Conservation (phyloP, 2,797 vertebrate species). For the Zenarchopterus dispar region DNA sequence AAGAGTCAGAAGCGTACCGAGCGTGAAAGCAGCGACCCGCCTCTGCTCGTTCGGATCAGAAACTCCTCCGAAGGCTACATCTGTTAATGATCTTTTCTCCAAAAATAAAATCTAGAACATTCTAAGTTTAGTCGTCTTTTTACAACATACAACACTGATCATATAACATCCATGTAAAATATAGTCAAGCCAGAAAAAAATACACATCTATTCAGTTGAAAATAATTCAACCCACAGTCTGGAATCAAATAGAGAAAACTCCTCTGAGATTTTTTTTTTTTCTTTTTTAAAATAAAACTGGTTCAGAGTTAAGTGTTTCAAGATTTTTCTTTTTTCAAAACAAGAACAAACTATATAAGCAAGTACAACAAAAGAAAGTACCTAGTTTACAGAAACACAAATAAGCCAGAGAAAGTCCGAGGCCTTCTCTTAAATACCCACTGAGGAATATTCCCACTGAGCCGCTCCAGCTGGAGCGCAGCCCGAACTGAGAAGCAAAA, state of each 20-base stretch:
- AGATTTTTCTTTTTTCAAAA: conserved; percentile 9
- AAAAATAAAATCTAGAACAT: conserved; percentile 80
- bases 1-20: conserved; percentile 23
- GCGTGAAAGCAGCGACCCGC: conserved; percentile 25
- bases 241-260: conserved; percentile 59
- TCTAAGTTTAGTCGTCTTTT: conserved; percentile 61
- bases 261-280: conserved; percentile 31
- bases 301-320: conserved; percentile 35
- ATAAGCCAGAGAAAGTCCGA: conserved; percentile 21
- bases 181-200: conserved; percentile 76
- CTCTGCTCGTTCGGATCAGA: conserved; percentile 14
- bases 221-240: conserved; percentile 63
- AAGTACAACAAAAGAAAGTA: conserved; percentile 45
- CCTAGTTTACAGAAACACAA: conserved; percentile 32
- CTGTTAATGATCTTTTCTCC: conserved; percentile 42
- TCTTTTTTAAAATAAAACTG: conserved; percentile 18
- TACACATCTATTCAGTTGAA: conserved; percentile 71
- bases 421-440: conserved; percentile 26
- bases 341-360: conserved; percentile 33
- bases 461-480: conserved; percentile 31
- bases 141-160: conserved; percentile 58
- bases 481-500: conserved; percentile 11
- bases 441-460: conserved; percentile 43
- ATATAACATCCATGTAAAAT: conserved; percentile 79
- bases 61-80: no score